Evolutionary conservation across 2,888 invertebrate genomes (phyloP), one percentile per base, ranked within the genome.

Genomic region (Arctia plantaginis): DNA sequence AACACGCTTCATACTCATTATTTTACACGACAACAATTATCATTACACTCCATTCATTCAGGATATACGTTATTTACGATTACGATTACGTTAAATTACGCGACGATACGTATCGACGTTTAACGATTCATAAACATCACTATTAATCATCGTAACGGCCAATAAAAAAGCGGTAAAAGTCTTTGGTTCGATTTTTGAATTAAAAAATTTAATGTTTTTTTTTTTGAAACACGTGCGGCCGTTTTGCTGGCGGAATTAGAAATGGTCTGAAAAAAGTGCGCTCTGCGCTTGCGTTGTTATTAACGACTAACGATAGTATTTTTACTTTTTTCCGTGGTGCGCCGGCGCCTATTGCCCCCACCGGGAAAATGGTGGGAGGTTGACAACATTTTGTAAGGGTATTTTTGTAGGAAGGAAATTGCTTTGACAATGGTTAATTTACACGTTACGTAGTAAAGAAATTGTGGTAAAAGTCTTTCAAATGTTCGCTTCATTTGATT

Each of bases 261-360:
- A 95, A 94, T 95, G 94, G 81, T 84, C 82, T 85, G 89, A 91
- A 94, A 94, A 93, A 93, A 92, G 90, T 78, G 81, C 77, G 77
- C 86, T 80, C 83, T 88, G 90, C 90, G 88, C 87, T 88, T 89
- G 89, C 90, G 83, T 74, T 85, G 92, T 91, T 92, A 91, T 93
- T 93, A 92, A 93, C 92, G 93, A 93, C 92, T 93, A 90, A 91
- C 90, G 89, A 91, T 90, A 88, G 89, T 93, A 92, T 93, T 95
- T 95, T 94, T 93, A 92, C 93, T 94, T 94, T 95, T 95, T 95
- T 94, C 91, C 92, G 90, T 85, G 82, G 83, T 87, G 86, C 88
- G 88, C 90, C 90, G 91, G 92, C 92, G 94, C 92, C 89, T 90
- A 87, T 82, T 88, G 90, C 90, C 95, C 95, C 95, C 95, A 93